Percentiles rank a stretch among this genome's conserved stretches.
These are phyloP conservation scores for Trissolcus brochymenae DNA, from an alignment of 2,888 invertebrate species.

Conservation along the genomic window DNA sequence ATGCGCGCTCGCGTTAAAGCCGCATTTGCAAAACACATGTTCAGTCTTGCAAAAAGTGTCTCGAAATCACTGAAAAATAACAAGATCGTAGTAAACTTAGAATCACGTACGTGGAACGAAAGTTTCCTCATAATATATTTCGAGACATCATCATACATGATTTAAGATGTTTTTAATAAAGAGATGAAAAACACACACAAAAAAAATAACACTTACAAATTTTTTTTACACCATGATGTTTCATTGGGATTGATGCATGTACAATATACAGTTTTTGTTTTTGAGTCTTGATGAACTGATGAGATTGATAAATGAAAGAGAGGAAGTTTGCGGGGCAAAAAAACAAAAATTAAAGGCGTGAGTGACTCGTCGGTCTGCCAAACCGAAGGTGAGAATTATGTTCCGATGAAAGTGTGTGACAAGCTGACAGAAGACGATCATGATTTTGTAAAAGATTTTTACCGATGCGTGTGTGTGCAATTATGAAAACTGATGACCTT, in stretches of 20 bases:
- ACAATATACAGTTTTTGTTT: neutral
- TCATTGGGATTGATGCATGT: neutral
- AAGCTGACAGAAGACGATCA: slow-evolving; percentile 26
- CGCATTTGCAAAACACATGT: slow-evolving; percentile 44
- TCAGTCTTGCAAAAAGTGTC: slow-evolving; percentile 21
- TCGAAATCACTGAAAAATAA: slow-evolving; percentile 34
- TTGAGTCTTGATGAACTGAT: slow-evolving; percentile 7
- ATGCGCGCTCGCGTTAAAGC: slow-evolving; percentile 15
- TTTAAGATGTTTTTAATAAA: too few relatives aligned
- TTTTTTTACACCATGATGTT: neutral
- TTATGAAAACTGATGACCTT: slow-evolving; percentile 59
- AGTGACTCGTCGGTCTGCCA: slow-evolving; percentile 35
- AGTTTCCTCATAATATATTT: too few relatives aligned
- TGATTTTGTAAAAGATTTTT: slow-evolving; percentile 16
- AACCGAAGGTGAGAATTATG: slow-evolving; percentile 50
- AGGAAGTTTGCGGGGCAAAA: slow-evolving; percentile 18
- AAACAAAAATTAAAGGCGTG: slow-evolving; percentile 31
- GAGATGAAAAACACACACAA: too few relatives aligned
- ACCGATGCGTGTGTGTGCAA: slow-evolving; percentile 56
- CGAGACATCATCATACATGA: too few relatives aligned
- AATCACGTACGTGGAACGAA: neutral
- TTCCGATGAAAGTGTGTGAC: slow-evolving; percentile 39
- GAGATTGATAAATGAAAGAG: slow-evolving; percentile 41
- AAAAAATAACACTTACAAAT: too few relatives aligned
- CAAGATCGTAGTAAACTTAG: neutral